phyloP scores from a whole-genome alignment of 2,113 vertebrate genomes.

The Ramphastos sulfuratus region DNA sequence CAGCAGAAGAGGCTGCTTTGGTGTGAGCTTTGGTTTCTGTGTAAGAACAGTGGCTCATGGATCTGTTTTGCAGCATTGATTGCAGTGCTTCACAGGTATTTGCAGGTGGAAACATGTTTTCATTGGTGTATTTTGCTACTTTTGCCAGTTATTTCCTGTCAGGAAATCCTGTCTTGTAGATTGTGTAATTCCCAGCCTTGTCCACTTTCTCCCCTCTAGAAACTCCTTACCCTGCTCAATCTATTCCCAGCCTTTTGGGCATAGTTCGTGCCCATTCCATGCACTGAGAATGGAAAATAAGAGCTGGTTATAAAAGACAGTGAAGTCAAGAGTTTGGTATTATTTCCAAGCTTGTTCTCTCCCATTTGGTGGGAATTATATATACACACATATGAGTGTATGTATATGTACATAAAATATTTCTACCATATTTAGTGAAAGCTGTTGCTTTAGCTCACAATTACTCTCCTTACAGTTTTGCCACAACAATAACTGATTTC shows the following conservation, averaged over 20 bases:
- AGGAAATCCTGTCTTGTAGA: background rate
- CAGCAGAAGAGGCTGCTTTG: background rate
- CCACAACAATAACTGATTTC: background rate
- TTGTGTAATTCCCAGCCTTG: background rate
- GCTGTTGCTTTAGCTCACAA: background rate
- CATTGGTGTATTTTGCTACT: background rate
- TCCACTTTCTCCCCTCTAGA: background rate
- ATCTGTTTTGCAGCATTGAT: background rate
- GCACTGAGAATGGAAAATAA: background rate
- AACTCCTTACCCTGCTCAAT: background rate
- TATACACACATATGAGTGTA: rapidly evolving
- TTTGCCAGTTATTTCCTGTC: background rate
- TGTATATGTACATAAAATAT: background rate
- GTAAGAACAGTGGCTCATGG: background rate
- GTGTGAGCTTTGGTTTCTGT: background rate
- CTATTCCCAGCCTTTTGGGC: background rate
- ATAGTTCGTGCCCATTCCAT: background rate
- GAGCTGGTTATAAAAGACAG: background rate
- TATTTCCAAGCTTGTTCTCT: background rate
- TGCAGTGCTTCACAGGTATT: background rate
- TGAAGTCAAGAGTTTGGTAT: background rate
- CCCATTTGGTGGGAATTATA: background rate
- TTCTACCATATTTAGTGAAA: background rate
- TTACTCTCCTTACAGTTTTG: background rate
- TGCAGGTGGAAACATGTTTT: background rate